A percentile compares a stretch with the other conserved stretches of the same genome.
These are phyloP conservation scores for Paelopatides confundens DNA, from an alignment of 53 echinoderm and acorn worm genomes.

Conservation along the genomic window DNA sequence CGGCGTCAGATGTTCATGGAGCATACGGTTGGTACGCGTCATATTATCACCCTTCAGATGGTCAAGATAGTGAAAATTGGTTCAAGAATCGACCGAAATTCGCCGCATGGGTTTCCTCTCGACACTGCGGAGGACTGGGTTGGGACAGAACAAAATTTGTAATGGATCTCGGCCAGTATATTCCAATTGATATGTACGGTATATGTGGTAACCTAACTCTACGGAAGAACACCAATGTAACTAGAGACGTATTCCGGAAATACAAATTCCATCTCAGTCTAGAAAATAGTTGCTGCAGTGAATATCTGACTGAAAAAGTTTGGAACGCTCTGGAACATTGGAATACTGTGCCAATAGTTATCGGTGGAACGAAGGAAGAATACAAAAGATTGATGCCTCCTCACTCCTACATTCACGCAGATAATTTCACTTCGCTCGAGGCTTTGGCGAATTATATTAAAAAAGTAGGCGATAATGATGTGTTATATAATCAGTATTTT, in stretches of 20 bases:
- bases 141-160: conserved; percentile 32
- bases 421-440: conserved; percentile 13
- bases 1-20: neutral
- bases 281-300: conserved; percentile 34
- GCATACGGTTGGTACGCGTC: conserved; percentile 33
- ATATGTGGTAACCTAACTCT: neutral
- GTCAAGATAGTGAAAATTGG: neutral
- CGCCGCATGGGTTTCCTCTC: neutral
- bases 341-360: conserved; percentile 1
- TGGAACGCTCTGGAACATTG: conserved; percentile 1
- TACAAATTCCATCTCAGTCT: conserved; percentile 26
- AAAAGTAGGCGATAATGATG: neutral
- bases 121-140: conserved; percentile 11
- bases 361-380: conserved; percentile 30
- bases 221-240: neutral
- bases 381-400: conserved; percentile 31
- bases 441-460: conserved; percentile 30
- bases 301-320: conserved; percentile 29
- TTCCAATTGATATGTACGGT: conserved; percentile 12
- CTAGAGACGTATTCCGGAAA: neutral
- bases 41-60: neutral
- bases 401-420: conserved; percentile 37
- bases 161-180: neutral
- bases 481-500: conserved; percentile 20
- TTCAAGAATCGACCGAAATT: neutral